A percentile compares a stretch with the other conserved stretches of the same genome.
phyloP scores from a whole-genome alignment of 2,888 invertebrate species.

The Folsomia candida region DNA sequence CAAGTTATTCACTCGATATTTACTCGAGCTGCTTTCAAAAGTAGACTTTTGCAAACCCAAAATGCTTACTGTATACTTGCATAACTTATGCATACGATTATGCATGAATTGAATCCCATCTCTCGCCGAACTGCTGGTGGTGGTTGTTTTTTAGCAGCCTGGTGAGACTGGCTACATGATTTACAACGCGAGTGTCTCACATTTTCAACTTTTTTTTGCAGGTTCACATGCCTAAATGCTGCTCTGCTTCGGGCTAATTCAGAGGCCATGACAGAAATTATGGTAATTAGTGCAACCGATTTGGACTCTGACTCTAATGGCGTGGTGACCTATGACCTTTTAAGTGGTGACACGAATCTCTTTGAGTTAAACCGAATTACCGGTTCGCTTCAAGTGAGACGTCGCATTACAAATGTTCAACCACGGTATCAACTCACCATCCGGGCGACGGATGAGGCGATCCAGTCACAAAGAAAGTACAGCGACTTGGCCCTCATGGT shows the following conservation, averaged over 20 bases:
- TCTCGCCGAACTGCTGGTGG: no score
- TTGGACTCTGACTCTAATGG: slow-evolving; percentile 89
- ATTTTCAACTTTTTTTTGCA: no score
- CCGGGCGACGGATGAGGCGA: slow-evolving; percentile 88
- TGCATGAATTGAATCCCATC: no score
- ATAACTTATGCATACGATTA: no score
- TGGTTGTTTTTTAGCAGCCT: no score
- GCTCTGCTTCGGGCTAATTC: slow-evolving; percentile 68
- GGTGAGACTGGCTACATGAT: no score
- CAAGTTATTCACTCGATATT: background rate
- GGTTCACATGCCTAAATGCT: slow-evolving; percentile 85
- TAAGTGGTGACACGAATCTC: slow-evolving; percentile 68
- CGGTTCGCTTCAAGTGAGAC: slow-evolving; percentile 68
- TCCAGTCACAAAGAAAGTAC: slow-evolving; percentile 79
- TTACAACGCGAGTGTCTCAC: background rate
- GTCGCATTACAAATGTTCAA: slow-evolving; percentile 63
- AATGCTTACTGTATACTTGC: no score
- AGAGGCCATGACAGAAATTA: slow-evolving; percentile 63
- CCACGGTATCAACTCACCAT: slow-evolving; percentile 78
- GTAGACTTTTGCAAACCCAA: no score
- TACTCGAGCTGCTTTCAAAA: background rate
- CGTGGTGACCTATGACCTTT: slow-evolving; percentile 82
- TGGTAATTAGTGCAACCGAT: slow-evolving; percentile 79
- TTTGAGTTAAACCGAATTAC: slow-evolving; percentile 78
- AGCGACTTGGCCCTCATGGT: slow-evolving; percentile 83